phyloP scores from a whole-genome alignment of 35 echinoderm and acorn worm species.

The Antedon bifida region DNA sequence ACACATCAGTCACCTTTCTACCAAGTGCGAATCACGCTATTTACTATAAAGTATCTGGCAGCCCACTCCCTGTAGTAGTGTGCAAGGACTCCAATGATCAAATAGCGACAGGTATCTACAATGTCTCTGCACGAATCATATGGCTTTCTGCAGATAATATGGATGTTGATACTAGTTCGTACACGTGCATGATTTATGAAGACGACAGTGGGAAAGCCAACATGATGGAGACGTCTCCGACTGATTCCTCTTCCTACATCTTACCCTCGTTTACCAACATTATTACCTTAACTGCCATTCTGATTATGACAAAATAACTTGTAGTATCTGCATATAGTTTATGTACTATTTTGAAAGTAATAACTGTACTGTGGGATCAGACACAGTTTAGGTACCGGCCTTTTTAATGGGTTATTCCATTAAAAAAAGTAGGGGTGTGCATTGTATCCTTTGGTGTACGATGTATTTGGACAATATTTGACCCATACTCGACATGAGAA shows the following conservation, averaged over 20 bases:
- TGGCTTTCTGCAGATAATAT: background rate
- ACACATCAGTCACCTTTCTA: background rate
- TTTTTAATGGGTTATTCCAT: no score
- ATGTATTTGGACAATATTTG: no score
- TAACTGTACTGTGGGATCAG: background rate
- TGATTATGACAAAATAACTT: no score
- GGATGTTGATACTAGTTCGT: background rate
- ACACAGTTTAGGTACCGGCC: background rate
- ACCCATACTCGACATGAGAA: no score
- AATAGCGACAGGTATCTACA: background rate
- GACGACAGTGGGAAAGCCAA: background rate
- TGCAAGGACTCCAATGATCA: background rate
- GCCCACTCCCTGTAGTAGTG: background rate
- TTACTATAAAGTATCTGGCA: background rate
- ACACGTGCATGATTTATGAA: background rate
- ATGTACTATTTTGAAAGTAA: background rate
- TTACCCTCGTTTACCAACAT: background rate
- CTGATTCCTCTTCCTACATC: background rate
- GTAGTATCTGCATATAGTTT: no score
- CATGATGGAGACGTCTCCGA: background rate
- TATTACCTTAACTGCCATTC: no score
- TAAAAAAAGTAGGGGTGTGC: no score
- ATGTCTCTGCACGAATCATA: background rate
- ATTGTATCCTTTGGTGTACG: no score
- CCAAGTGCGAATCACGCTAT: background rate